Percentiles rank a stretch among this genome's conserved stretches.
Conservation (phyloP, 2,888 invertebrate genomes). For the Dendrolimus houi region DNA sequence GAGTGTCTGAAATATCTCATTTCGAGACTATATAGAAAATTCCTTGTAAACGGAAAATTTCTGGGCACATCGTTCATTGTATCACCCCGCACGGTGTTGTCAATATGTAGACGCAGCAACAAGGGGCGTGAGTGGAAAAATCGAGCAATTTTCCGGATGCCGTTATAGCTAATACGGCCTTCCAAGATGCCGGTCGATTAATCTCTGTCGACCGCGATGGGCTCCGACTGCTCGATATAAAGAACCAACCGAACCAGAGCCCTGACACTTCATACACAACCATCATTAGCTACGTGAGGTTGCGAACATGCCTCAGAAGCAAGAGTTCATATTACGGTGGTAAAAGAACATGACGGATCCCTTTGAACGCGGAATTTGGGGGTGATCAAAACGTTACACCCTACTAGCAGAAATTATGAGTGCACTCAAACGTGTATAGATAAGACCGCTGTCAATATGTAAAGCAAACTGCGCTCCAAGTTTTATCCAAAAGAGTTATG, state of each 20-base stretch:
- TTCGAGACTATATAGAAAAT: constrained; percentile 1
- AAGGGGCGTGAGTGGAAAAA: constrained; percentile 60
- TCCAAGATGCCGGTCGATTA: constrained; percentile 58
- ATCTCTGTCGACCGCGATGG: constrained; percentile 66
- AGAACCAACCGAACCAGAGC: constrained; percentile 43
- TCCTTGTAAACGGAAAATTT: constrained; percentile 15
- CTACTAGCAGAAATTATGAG: constrained; percentile 39
- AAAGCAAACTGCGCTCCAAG: constrained; percentile 3
- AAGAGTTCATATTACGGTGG: constrained; percentile 29
- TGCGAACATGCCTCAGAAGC: constrained; percentile 12
- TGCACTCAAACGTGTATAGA: constrained; percentile 43
- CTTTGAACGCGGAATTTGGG: constrained; percentile 32
- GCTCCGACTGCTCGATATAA: constrained; percentile 50
- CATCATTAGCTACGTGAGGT: constrained; percentile 28
- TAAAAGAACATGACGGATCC: constrained; percentile 29
- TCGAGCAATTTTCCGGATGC: constrained; percentile 68
- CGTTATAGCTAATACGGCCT: constrained; percentile 67
- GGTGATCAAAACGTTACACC: constrained; percentile 40
- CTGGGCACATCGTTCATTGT: constrained; percentile 27
- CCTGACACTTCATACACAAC: constrained; percentile 33
- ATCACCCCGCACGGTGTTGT: constrained; percentile 43
- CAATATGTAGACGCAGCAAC: constrained; percentile 53
- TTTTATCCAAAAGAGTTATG: no score
- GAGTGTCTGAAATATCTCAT: neutral
- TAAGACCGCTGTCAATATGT: constrained; percentile 26